Evolutionary conservation across 2,888 invertebrate genomes (phyloP).

Genomic region (Linnaemya tessellans): DNA sequence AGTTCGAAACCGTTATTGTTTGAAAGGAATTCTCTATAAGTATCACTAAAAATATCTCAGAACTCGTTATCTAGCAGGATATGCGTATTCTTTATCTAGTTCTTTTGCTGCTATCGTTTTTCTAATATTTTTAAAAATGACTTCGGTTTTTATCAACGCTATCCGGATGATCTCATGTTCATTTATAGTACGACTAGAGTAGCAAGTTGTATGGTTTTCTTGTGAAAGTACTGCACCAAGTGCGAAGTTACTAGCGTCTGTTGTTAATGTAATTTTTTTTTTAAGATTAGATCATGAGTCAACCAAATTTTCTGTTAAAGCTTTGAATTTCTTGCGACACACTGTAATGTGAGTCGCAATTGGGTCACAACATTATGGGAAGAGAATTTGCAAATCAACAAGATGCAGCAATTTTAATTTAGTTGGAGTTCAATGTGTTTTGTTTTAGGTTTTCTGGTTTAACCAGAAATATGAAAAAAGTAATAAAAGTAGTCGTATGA

Average conservation of each 20-base stretch:
- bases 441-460: too few species aligned
- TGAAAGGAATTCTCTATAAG: neutral
- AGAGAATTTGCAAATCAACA: too few species aligned
- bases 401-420: neutral
- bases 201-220: neutral
- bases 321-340: too few species aligned
- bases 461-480: too few species aligned
- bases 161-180: conserved; percentile 10
- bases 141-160: neutral
- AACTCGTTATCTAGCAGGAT: neutral
- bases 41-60: neutral
- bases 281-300: neutral
- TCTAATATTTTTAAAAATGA: neutral
- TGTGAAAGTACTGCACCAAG: too few species aligned
- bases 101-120: neutral
- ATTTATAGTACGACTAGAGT: conserved; percentile 4
- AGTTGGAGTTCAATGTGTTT: too few species aligned
- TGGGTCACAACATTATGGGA: too few species aligned
- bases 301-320: neutral
- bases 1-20: neutral
- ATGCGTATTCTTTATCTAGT: too few species aligned
- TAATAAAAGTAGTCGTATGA: too few species aligned
- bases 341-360: too few species aligned
- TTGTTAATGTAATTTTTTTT: neutral
- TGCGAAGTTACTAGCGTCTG: conserved; percentile 1